Evolutionary conservation across 1,140 invertebrate genomes (phyloP).

Genomic region (Luehdorfia chinensis): DNA sequence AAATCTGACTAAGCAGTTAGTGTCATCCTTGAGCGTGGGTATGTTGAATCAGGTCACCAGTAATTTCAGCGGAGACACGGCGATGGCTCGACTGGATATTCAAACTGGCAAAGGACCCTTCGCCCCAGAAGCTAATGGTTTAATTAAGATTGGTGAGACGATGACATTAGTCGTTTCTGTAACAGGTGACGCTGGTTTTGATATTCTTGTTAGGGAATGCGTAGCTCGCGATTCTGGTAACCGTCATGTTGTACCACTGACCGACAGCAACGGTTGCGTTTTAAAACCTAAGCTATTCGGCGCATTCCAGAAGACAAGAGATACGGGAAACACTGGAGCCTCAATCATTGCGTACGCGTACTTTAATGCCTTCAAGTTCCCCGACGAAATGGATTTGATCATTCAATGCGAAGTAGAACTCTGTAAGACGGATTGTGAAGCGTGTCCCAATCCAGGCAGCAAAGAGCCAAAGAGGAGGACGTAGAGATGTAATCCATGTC

Average conservation of each 20-base stretch:
- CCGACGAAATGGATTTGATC: constrained; percentile 90
- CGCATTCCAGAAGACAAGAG: constrained; percentile 87
- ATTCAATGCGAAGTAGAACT: constrained; percentile 91
- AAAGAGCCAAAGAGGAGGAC: constrained; percentile 80
- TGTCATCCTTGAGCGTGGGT: constrained; percentile 86
- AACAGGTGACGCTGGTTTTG: constrained; percentile 87
- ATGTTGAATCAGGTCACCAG: constrained; percentile 89
- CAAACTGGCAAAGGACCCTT: constrained; percentile 88
- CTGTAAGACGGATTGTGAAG: constrained; percentile 88
- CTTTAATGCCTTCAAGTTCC: constrained; percentile 93
- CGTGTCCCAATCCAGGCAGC: constrained; percentile 83
- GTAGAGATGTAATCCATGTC: constrained; percentile 68
- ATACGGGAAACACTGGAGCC: constrained; percentile 85
- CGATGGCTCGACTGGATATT: constrained; percentile 87
- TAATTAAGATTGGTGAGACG: constrained; percentile 89
- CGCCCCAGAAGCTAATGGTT: constrained; percentile 84
- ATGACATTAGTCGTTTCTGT: constrained; percentile 91
- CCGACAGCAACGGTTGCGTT: constrained; percentile 87
- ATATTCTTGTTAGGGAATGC: constrained; percentile 88
- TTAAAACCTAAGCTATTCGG: constrained; percentile 90
- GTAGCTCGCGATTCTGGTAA: constrained; percentile 83
- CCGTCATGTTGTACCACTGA: constrained; percentile 82
- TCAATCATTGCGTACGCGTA: constrained; percentile 88
- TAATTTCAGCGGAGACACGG: constrained; percentile 90
- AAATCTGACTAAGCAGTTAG: constrained; percentile 85